These are phyloP conservation scores for Leptosomus discolor DNA, from an alignment of 2,113 vertebrate genomes.

Conservation along the genomic window DNA sequence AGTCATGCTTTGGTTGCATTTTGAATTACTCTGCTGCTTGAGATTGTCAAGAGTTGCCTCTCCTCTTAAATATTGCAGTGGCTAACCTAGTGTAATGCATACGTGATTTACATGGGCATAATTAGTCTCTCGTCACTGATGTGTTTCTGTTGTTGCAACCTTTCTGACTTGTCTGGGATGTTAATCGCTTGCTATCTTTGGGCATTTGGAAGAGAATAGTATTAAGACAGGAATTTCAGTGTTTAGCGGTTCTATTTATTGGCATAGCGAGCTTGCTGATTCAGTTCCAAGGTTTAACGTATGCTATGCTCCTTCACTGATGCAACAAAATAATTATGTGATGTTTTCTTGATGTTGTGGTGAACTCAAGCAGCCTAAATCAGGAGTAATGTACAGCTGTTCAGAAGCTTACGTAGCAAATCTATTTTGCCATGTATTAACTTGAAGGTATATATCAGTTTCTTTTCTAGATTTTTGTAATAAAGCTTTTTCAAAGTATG, in stretches of 20 bases:
- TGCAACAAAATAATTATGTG: background rate
- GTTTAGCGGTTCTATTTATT: background rate
- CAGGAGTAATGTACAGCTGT: background rate
- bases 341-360: background rate
- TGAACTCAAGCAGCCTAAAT: background rate
- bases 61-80: background rate
- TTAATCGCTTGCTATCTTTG: background rate
- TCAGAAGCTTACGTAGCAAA: rapidly evolving
- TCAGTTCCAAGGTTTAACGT: background rate
- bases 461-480: background rate
- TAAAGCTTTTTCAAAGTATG: background rate
- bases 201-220: background rate
- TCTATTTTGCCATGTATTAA: background rate
- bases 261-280: background rate
- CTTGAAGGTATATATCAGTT: background rate
- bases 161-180: background rate
- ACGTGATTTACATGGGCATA: background rate
- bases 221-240: background rate
- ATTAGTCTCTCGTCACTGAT: background rate
- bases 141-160: background rate
- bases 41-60: background rate
- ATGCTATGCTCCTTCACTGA: background rate
- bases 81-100: background rate
- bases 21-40: background rate
- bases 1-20: background rate